Evolutionary conservation across 1,140 invertebrate genomes (phyloP).

Genomic region (Drosophila quadrilineata): DNA sequence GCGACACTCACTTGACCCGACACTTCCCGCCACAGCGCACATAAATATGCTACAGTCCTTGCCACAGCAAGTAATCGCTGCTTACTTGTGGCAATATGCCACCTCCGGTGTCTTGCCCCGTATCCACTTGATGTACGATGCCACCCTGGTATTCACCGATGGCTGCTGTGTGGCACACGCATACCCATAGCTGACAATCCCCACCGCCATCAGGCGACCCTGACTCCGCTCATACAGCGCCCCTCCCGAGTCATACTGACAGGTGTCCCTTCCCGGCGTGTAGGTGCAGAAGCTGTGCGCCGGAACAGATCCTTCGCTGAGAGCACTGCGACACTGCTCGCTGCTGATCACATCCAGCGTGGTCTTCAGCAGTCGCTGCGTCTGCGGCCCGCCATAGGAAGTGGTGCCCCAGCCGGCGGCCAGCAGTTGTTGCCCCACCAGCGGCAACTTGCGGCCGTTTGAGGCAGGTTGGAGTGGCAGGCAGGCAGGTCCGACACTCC

Average conservation of each 20-base stretch:
- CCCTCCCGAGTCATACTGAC: constrained; percentile 78
- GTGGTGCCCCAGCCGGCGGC: constrained; percentile 79
- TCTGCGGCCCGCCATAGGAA: constrained; percentile 71
- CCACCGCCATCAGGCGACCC: constrained; percentile 81
- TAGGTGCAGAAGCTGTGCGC: constrained; percentile 70
- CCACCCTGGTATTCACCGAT: constrained; percentile 87
- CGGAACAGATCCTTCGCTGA: constrained; percentile 27
- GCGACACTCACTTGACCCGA: constrained; percentile 57
- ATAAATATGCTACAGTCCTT: not conserved
- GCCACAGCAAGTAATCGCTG: not conserved
- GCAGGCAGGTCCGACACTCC: constrained; percentile 70
- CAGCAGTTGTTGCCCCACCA: constrained; percentile 52
- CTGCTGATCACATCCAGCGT: constrained; percentile 61
- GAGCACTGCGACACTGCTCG: constrained; percentile 36
- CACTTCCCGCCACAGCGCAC: not conserved
- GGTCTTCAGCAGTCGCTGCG: constrained; percentile 59
- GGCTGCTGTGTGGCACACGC: constrained; percentile 83
- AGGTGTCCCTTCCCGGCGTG: constrained; percentile 69
- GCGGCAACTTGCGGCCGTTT: constrained; percentile 31
- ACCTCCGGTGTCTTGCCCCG: constrained; percentile 81
- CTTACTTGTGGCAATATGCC: constrained; percentile 57
- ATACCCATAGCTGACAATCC: constrained; percentile 86
- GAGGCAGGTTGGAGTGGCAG: constrained; percentile 48
- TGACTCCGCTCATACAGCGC: constrained; percentile 61
- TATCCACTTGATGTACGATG: constrained; percentile 88